phyloP scores from a whole-genome alignment of 2,888 invertebrate species.

The Artemia sinica region DNA sequence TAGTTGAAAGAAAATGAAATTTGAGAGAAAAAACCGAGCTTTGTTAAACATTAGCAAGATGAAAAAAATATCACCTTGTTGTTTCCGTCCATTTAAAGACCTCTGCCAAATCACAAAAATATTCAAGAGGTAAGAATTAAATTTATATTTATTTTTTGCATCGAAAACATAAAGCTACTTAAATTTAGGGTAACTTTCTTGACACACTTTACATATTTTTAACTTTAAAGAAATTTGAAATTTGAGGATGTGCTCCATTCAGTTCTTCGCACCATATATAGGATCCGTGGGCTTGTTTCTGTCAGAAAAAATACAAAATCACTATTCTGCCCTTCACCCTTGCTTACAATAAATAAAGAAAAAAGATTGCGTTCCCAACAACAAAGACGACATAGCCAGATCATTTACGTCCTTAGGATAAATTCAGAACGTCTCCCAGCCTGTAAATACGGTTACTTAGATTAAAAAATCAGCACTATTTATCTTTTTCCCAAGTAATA shows the following conservation, averaged over 20 bases:
- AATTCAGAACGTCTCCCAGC: too few species aligned
- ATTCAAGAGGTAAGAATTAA: not conserved
- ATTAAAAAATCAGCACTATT: too few species aligned
- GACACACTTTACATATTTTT: not conserved
- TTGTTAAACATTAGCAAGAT: not conserved
- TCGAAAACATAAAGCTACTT: too few species aligned
- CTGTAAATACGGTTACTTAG: too few species aligned
- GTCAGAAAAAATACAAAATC: constrained; percentile 17
- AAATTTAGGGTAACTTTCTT: constrained; percentile 8
- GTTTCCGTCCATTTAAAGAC: not conserved
- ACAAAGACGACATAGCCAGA: too few species aligned
- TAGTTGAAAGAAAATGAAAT: constrained; percentile 6
- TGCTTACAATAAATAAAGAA: not conserved
- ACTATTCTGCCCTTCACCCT: constrained; percentile 8
- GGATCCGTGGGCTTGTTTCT: constrained; percentile 26
- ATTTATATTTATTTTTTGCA: not conserved
- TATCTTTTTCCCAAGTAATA: too few species aligned
- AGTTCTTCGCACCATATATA: constrained; percentile 24
- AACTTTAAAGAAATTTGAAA: too few species aligned
- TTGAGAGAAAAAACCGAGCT: not conserved
- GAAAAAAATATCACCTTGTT: constrained; percentile 13
- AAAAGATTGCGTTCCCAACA: too few species aligned
- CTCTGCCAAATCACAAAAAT: not conserved
- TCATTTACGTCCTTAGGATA: too few species aligned
- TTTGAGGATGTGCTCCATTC: constrained; percentile 14